These are phyloP conservation scores for Naso thynnoides DNA, from an alignment of 2,797 vertebrate genomes.

Conservation along the genomic window DNA sequence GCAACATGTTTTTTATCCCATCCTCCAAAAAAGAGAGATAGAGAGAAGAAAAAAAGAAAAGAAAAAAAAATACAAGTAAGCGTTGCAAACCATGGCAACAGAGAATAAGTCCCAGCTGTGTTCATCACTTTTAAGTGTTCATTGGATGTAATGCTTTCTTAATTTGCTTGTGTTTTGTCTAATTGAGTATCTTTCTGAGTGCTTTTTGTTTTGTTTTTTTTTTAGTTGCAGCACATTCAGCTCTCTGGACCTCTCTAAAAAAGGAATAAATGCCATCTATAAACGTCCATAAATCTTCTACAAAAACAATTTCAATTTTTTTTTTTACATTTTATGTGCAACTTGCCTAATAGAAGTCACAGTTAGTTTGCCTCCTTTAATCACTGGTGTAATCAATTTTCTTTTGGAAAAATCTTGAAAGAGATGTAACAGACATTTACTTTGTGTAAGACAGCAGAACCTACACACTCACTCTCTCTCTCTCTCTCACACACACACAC, in stretches of 20 bases:
- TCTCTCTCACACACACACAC: constrained; percentile 15
- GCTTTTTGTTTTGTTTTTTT: too few relatives aligned
- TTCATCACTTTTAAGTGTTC: neutral
- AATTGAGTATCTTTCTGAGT: too few relatives aligned
- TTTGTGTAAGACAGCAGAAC: constrained; percentile 19
- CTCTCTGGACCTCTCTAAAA: neutral
- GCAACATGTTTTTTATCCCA: neutral
- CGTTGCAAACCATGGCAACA: neutral
- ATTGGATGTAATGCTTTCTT: neutral
- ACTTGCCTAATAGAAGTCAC: neutral
- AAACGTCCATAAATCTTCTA: neutral
- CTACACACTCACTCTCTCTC: neutral
- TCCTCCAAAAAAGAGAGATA: too few relatives aligned
- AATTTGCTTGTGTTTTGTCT: neutral
- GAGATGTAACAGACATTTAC: constrained; percentile 18
- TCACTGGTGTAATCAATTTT: too few relatives aligned
- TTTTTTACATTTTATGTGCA: too few relatives aligned
- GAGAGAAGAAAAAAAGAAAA: too few relatives aligned
- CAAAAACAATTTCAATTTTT: too few relatives aligned
- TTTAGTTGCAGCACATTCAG: too few relatives aligned
- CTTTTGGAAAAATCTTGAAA: neutral
- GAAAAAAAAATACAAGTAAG: too few relatives aligned
- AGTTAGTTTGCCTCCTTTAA: neutral
- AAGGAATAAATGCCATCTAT: neutral
- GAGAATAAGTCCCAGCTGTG: neutral